Conservation (phyloP, 2,797 vertebrate genomes). For the Myotis findleyi region DNA sequence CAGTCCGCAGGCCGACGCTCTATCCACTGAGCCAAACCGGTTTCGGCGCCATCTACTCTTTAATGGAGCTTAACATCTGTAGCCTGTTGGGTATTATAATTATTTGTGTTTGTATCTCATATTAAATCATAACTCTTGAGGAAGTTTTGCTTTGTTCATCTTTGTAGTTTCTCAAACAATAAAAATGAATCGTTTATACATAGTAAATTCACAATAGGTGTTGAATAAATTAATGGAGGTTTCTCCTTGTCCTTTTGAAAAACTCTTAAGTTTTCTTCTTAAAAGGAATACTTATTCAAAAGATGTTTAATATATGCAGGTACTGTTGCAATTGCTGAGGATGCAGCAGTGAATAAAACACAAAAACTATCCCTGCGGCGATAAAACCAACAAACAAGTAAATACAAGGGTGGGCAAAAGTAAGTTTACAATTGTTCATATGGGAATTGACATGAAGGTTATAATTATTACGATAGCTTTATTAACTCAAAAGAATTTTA, state of each 20-base stretch:
- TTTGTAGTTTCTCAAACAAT: slow-evolving; percentile 24
- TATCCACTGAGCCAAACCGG: too few relatives aligned
- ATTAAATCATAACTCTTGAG: not conserved
- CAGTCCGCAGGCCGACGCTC: too few relatives aligned
- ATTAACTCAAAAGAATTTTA: not conserved
- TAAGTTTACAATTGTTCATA: not conserved
- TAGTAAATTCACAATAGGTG: not conserved
- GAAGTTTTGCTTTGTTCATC: slow-evolving; percentile 14
- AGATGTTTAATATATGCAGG: not conserved
- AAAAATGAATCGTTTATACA: not conserved
- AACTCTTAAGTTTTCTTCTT: not conserved
- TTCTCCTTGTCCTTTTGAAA: slow-evolving; percentile 21
- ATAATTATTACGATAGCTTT: not conserved
- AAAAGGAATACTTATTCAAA: slow-evolving; percentile 24
- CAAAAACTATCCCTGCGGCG: not conserved
- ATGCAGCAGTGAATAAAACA: not conserved
- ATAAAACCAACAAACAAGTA: not conserved
- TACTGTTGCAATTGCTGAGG: not conserved
- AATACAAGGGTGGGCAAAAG: not conserved
- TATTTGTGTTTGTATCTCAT: not conserved
- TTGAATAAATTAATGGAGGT: not conserved
- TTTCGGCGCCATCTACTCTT: not conserved
- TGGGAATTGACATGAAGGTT: not conserved
- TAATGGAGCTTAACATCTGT: not conserved
- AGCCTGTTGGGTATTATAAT: not conserved